Percentiles rank a stretch among this genome's conserved stretches.
Conservation (phyloP, 1,140 invertebrate genomes). For the Pemphigus obesinymphae region DNA sequence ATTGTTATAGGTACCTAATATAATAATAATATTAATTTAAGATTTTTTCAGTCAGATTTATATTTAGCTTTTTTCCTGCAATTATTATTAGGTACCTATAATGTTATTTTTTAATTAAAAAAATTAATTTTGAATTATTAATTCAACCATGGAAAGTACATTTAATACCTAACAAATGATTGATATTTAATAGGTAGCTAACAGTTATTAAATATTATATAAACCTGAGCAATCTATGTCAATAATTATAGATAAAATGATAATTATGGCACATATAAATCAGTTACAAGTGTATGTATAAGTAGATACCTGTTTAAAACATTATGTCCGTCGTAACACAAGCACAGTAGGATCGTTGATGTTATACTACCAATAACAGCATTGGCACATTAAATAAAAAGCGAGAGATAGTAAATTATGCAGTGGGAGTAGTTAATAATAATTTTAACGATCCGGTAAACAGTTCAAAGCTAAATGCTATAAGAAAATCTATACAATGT, state of each 20-base stretch:
- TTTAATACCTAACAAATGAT: too few relatives aligned
- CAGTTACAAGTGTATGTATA: too few relatives aligned
- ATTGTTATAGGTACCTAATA: too few relatives aligned
- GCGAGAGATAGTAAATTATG: neutral
- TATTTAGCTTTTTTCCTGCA: too few relatives aligned
- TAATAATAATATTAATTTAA: too few relatives aligned
- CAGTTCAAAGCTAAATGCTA: neutral
- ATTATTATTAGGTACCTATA: too few relatives aligned
- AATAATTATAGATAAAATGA: neutral
- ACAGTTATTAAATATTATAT: neutral
- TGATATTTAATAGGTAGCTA: neutral
- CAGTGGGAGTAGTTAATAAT: neutral
- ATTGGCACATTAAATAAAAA: neutral
- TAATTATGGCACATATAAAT: neutral
- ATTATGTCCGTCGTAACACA: conserved; percentile 4
- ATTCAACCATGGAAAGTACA: too few relatives aligned
- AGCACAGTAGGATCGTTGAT: neutral
- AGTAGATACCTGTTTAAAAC: neutral
- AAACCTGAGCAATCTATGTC: neutral
- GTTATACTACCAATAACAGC: neutral
- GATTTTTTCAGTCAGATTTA: too few relatives aligned
- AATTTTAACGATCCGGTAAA: neutral
- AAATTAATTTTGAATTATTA: too few relatives aligned
- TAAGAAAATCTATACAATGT: neutral
- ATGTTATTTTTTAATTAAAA: too few relatives aligned